phyloP scores from a whole-genome alignment of 1,140 invertebrate genomes.

The Nomia melanderi region DNA sequence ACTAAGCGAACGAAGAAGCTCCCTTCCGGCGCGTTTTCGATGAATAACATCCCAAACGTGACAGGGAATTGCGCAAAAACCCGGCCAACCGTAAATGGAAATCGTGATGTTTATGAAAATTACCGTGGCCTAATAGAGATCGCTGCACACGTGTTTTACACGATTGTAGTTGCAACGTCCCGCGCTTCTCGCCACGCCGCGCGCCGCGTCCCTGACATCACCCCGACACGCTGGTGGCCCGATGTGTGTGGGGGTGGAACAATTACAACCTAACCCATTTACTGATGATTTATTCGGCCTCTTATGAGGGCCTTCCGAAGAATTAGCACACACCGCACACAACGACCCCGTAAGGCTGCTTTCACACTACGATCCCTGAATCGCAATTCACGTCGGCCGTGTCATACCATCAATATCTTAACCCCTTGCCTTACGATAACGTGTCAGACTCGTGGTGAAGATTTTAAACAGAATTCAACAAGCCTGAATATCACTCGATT shows the following conservation, averaged over 20 bases:
- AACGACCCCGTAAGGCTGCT: slow-evolving; percentile 1
- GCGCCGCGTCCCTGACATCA: slow-evolving; percentile 60
- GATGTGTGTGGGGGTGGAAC: slow-evolving; percentile 43
- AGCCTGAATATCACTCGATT: too few relatives aligned
- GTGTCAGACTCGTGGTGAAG: too few relatives aligned
- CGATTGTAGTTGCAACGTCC: neutral
- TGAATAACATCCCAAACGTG: neutral
- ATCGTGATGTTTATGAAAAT: slow-evolving; percentile 29
- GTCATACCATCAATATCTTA: too few relatives aligned
- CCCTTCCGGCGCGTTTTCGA: neutral
- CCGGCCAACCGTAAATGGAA: neutral
- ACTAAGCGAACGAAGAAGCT: too few relatives aligned
- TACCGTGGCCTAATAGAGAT: slow-evolving; percentile 1
- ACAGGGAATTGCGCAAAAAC: neutral
- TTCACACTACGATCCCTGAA: neutral
- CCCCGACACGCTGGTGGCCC: slow-evolving; percentile 2
- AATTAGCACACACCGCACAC: slow-evolving; percentile 36
- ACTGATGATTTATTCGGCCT: slow-evolving; percentile 61
- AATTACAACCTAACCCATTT: slow-evolving; percentile 65
- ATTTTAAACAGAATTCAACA: too few relatives aligned
- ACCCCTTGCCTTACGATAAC: too few relatives aligned
- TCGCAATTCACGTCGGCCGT: too few relatives aligned
- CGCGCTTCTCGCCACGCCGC: neutral
- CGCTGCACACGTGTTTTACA: slow-evolving; percentile 1
- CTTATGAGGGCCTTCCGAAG: slow-evolving; percentile 30